Evolutionary conservation across 53 echinoderm and acorn worm species (phyloP).

Genomic region (Paracentrotus lividus): DNA sequence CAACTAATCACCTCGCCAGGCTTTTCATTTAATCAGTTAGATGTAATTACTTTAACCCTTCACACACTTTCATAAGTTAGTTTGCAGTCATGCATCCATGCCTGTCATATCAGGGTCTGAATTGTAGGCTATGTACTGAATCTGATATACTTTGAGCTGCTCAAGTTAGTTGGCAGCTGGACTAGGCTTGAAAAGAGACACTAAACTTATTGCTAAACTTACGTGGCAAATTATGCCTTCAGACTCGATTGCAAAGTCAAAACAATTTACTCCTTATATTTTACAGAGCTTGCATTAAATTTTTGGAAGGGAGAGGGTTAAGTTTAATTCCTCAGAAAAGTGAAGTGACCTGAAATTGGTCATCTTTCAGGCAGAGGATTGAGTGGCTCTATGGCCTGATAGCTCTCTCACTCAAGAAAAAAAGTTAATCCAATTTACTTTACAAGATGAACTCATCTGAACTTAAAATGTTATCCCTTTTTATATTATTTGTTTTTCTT

Average conservation of each 20-base stretch:
- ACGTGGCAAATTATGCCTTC: too few relatives aligned
- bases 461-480: neutral
- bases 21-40: neutral
- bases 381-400: neutral
- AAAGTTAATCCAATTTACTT: slow-evolving; percentile 41
- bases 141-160: too few relatives aligned
- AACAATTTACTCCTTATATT: too few relatives aligned
- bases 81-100: neutral
- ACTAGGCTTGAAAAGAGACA: too few relatives aligned
- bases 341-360: slow-evolving; percentile 42
- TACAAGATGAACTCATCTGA: slow-evolving; percentile 1
- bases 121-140: too few relatives aligned
- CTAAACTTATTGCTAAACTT: too few relatives aligned
- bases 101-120: slow-evolving; percentile 1
- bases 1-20: neutral
- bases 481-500: neutral
- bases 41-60: neutral
- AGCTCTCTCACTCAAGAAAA: neutral
- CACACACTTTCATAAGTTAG: neutral
- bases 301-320: too few relatives aligned
- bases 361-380: slow-evolving; percentile 15
- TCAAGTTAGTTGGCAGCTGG: too few relatives aligned
- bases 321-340: neutral
- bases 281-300: too few relatives aligned
- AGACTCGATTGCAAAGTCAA: too few relatives aligned